phyloP scores from a whole-genome alignment of 2,113 vertebrate genomes.

The Xiphias gladius region DNA sequence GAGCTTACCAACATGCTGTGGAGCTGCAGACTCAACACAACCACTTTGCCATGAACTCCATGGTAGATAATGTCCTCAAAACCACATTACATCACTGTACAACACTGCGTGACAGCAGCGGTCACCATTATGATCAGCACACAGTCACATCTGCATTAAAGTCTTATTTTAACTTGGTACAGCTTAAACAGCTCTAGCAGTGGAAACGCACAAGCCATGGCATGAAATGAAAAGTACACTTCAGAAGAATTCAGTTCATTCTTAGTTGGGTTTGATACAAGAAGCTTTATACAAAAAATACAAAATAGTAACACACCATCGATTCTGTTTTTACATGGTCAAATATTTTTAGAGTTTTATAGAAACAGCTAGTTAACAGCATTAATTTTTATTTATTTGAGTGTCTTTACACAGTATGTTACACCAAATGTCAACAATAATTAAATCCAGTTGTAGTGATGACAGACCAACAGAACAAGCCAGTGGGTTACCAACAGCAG shows the following conservation, averaged over 20 bases:
- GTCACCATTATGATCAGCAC: no score
- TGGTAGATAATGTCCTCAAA: constrained; percentile 83
- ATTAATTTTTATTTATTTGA: not conserved
- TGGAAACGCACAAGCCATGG: no score
- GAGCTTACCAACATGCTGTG: constrained; percentile 95
- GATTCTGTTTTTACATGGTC: not conserved
- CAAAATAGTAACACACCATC: no score
- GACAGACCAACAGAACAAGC: not conserved
- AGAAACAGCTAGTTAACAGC: not conserved
- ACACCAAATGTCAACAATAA: not conserved
- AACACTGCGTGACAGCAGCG: not conserved
- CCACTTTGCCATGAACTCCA: constrained; percentile 99
- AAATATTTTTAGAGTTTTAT: not conserved
- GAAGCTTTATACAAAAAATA: no score
- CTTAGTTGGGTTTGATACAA: no score
- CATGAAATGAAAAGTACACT: not conserved
- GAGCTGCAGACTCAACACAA: constrained; percentile 99
- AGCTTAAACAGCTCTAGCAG: no score
- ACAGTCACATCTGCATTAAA: no score
- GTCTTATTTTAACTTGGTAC: no score
- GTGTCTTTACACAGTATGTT: not conserved
- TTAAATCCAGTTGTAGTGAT: not conserved
- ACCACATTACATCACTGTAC: not conserved
- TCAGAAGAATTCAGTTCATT: no score
- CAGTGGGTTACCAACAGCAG: not conserved